These are phyloP conservation scores for Cheilosia vernalis DNA, from an alignment of 2,888 invertebrate genomes.

Conservation along the genomic window DNA sequence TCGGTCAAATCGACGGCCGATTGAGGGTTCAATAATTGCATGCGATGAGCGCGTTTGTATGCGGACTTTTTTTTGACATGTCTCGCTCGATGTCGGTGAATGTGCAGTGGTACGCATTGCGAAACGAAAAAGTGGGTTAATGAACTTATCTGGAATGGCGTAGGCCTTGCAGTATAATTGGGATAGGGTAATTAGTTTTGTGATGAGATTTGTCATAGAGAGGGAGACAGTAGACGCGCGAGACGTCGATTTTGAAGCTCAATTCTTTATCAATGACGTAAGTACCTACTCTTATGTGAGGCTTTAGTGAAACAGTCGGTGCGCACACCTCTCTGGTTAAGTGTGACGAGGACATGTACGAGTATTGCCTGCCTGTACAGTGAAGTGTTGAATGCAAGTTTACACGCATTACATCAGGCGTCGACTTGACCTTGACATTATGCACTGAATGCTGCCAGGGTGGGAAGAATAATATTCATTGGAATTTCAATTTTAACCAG, in stretches of 20 bases:
- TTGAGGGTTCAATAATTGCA: slow-evolving; percentile 52
- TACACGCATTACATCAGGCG: no score
- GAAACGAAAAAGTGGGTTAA: slow-evolving; percentile 55
- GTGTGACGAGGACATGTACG: slow-evolving; percentile 2
- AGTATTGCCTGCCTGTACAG: not conserved
- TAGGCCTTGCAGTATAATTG: slow-evolving; percentile 47
- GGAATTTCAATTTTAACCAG: no score
- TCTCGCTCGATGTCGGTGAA: not conserved
- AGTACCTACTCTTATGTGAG: not conserved
- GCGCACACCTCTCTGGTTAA: slow-evolving; percentile 1
- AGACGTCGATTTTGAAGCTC: no score
- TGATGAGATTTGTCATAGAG: not conserved
- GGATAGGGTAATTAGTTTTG: slow-evolving; percentile 6
- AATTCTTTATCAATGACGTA: slow-evolving; percentile 4
- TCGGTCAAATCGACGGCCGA: slow-evolving; percentile 66
- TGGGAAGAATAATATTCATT: no score
- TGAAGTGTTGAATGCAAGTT: no score
- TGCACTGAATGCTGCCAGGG: no score
- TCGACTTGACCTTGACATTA: no score
- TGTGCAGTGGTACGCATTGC: slow-evolving; percentile 23
- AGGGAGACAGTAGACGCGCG: not conserved
- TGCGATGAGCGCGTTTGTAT: slow-evolving; percentile 26
- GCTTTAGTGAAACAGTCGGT: no score
- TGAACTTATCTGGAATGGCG: slow-evolving; percentile 45
- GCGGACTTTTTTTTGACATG: slow-evolving; percentile 3